Base-by-base conservation (phyloP, 2,888 invertebrate species). In the Digitonthophagus gazella region DNA sequence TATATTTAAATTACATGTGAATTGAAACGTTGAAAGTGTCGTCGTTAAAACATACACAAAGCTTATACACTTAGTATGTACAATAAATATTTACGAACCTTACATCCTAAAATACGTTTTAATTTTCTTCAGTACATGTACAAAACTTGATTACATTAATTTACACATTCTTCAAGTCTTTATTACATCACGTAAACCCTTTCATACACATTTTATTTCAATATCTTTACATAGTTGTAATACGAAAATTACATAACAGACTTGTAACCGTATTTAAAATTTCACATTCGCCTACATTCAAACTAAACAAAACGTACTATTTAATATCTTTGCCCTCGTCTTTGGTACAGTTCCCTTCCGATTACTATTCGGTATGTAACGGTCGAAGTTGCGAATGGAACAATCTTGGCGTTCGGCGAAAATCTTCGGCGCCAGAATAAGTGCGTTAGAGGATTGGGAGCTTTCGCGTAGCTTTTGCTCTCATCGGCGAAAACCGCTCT, bases 11-110 rank as follows among this genome's bases (percentile, higher is more conserved):
- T 74, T 75, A 74, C 74, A 74, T 61, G 75, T 75, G 75, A 74
- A 73, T 77, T 78, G 28, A 78, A 78, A 78, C 78, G 78, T 76
- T 75, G 74, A 75, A 76, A 76, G 76, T 79, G 80, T 79, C 77
- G 75, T 61, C 28, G 11, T 61, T 76, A 76, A 78, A 79, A 79
- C 78, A 77, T 78, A 78, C 78, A 79, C 77, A 76, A 79, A 79
- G 80, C 79, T 73, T 78, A 75, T 76, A 74, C 76, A 76, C 77
- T n/a, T 55, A 16, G 55, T 68, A 68, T 70, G 28, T 70, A 70
- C 68, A 70, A 16, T 61, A 68, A 66, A 65, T n/a, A n/a, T 67
- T 55, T 68, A 68, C 57, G 70, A 68, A 67, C 67, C 58, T 57
- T 64, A 68, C 15, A 58, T 68, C 16, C 61, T 19, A n/a, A 61